Conservation (phyloP, 2,888 invertebrate genomes). For the Patella pellucida region DNA sequence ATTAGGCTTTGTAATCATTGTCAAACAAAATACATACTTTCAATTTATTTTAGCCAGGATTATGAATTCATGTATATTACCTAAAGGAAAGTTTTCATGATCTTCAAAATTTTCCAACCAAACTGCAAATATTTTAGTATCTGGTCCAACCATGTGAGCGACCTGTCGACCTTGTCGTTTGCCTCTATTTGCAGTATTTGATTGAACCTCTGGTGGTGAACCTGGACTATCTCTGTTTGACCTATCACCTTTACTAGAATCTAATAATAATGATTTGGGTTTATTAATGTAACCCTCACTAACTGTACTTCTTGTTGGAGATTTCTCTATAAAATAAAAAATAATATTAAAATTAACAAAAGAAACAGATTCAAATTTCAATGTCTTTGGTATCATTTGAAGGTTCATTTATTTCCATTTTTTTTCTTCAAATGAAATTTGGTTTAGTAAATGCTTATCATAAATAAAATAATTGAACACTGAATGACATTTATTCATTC, state of each 20-base stretch:
- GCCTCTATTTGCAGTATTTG: constrained; percentile 26
- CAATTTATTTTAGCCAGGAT: too few relatives aligned
- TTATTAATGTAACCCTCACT: constrained; percentile 36
- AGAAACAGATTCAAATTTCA: neutral
- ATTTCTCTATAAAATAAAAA: constrained; percentile 41
- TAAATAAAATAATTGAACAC: too few relatives aligned
- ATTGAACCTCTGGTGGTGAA: constrained; percentile 53
- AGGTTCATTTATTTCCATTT: too few relatives aligned
- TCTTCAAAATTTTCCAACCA: constrained; percentile 98
- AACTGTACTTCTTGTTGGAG: constrained; percentile 32
- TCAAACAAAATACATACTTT: too few relatives aligned
- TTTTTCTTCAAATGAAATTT: too few relatives aligned
- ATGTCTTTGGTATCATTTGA: neutral
- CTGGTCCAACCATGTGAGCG: constrained; percentile 58
- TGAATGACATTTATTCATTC: too few relatives aligned
- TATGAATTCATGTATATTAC: constrained; percentile 72
- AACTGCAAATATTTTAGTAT: constrained; percentile 79
- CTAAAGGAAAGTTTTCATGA: constrained; percentile 87
- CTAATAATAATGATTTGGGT: constrained; percentile 64
- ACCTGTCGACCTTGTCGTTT: constrained; percentile 50
- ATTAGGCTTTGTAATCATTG: too few relatives aligned
- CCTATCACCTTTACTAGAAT: constrained; percentile 56
- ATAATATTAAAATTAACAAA: neutral
- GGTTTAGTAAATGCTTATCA: too few relatives aligned
- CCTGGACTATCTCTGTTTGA: constrained; percentile 47